Evolutionary conservation across 1,140 invertebrate genomes (phyloP).

Genomic region (Drosophila oshimai): DNA sequence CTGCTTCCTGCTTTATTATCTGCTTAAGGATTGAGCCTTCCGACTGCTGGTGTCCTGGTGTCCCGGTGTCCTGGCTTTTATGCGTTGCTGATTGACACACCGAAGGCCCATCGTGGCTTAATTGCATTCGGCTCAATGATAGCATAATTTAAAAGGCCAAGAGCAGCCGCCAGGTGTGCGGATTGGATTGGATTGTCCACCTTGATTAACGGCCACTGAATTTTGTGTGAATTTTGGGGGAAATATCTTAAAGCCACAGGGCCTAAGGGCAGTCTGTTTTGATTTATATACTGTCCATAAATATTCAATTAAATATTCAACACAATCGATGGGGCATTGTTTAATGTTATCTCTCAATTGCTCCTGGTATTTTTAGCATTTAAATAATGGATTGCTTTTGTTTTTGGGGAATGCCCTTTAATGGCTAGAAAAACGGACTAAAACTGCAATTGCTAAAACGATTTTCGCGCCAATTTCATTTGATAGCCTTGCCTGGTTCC

Average conservation of each 20-base stretch:
- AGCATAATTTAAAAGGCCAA: slow-evolving; percentile 76
- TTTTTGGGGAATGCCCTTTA: slow-evolving; percentile 30
- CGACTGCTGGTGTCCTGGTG: slow-evolving; percentile 11
- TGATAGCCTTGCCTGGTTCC: slow-evolving; percentile 52
- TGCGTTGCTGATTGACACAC: slow-evolving; percentile 76
- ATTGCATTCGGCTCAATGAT: slow-evolving; percentile 78
- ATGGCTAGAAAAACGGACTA: slow-evolving; percentile 55
- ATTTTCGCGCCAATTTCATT: slow-evolving; percentile 78
- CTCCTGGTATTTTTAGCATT: slow-evolving; percentile 22
- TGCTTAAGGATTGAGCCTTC: slow-evolving; percentile 72
- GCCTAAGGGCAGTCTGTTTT: not conserved
- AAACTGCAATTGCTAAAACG: slow-evolving; percentile 76
- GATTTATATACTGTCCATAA: not conserved
- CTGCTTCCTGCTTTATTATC: slow-evolving; percentile 66
- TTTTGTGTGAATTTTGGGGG: not conserved
- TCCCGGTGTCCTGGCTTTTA: slow-evolving; percentile 43
- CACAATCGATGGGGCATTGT: slow-evolving; percentile 20
- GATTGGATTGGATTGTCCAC: slow-evolving; percentile 27
- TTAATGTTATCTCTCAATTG: slow-evolving; percentile 36
- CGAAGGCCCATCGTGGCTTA: slow-evolving; percentile 71
- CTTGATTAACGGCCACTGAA: slow-evolving; percentile 63
- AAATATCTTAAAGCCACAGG: no score
- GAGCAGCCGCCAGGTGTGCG: slow-evolving; percentile 19
- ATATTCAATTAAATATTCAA: slow-evolving; percentile 41
- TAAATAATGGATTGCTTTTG: slow-evolving; percentile 31